Evolutionary conservation across 2,797 vertebrate genomes (phyloP), one percentile per base, ranked within the genome.

Genomic region (Megalops cyprinoides): DNA sequence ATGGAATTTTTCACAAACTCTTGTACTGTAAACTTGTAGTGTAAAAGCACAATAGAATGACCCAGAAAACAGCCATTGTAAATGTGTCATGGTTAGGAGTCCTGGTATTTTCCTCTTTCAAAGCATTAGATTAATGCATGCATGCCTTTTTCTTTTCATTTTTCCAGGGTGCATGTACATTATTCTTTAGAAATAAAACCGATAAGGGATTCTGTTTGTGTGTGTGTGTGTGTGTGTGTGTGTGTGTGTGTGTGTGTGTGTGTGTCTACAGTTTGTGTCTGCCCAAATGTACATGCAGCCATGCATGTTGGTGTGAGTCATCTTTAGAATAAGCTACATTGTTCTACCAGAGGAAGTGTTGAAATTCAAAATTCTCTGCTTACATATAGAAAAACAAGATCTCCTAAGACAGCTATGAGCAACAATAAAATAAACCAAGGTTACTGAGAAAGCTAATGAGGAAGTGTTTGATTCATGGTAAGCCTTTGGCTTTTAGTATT

Each of bases 1-100:
- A 28, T 46, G 20, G 31, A 81, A 39, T 53, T 28, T 81, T 81
- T 81, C 51, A 25, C 23, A 62, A 76, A 44, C 39, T 78, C 53
- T 15, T 46, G 23, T 37, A 48, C 4, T 31, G 39, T 78, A 62
- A 78, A 37, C n/a, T n/a, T n/a, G 23, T 37, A 48, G 4, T 31
- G 39, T 78, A 62, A 78, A 37, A 62, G 25, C 28, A 46, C 42
- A 78, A 62, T 28, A 4, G 58, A 62, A 20, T 34, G 55, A 56
- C 56, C 58, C 77, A 62, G 77, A 67, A 79, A 51, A 67, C 58
- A 42, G 44, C 44, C 23, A 4, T 37, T 69, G 31, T 69, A 69
- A 49, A 51, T 25, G 15, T 31, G 39, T 78, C 14, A 48, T 28
- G 8, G 67, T 67, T 34, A 37, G 37, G 28, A 76, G 56, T 76